Evolutionary conservation across 2,888 invertebrate species (phyloP).

Genomic region (Neoscelio sp.): DNA sequence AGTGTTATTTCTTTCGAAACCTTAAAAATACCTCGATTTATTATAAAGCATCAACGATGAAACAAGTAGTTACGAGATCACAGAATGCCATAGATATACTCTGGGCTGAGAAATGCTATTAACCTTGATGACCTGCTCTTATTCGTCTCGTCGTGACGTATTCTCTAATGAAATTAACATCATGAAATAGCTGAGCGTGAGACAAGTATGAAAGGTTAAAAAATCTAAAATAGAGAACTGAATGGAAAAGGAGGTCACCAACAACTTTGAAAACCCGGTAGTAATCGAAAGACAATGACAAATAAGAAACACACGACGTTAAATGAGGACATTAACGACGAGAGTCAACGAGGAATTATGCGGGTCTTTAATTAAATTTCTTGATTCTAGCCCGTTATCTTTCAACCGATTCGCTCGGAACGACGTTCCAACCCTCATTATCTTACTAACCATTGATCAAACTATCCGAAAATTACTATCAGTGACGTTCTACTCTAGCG

Average conservation of each 20-base stretch:
- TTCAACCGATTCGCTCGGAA: slow-evolving; percentile 57
- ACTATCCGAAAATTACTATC: slow-evolving; percentile 66
- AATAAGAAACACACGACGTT: slow-evolving; percentile 68
- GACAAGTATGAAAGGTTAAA: slow-evolving; percentile 35
- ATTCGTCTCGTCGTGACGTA: slow-evolving; percentile 60
- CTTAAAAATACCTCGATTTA: slow-evolving; percentile 26
- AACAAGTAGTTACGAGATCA: slow-evolving; percentile 26
- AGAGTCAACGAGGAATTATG: slow-evolving; percentile 72
- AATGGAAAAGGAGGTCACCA: slow-evolving; percentile 52
- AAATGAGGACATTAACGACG: slow-evolving; percentile 71
- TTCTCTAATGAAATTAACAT: slow-evolving; percentile 70
- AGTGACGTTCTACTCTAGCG: slow-evolving; percentile 22
- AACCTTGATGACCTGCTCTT: slow-evolving; percentile 67
- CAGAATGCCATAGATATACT: slow-evolving; percentile 19
- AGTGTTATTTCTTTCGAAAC: background rate
- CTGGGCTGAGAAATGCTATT: slow-evolving; percentile 53
- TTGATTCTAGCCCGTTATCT: slow-evolving; percentile 72
- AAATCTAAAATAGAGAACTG: slow-evolving; percentile 21
- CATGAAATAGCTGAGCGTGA: slow-evolving; percentile 62
- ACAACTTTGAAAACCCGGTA: slow-evolving; percentile 67
- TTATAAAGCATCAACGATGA: slow-evolving; percentile 8
- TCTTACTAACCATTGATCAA: slow-evolving; percentile 70
- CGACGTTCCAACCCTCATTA: slow-evolving; percentile 72
- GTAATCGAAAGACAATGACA: slow-evolving; percentile 56
- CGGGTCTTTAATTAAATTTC: slow-evolving; percentile 76